Evolutionary conservation across 2,888 invertebrate genomes (phyloP).

Genomic region (Metacarcinus magister): DNA sequence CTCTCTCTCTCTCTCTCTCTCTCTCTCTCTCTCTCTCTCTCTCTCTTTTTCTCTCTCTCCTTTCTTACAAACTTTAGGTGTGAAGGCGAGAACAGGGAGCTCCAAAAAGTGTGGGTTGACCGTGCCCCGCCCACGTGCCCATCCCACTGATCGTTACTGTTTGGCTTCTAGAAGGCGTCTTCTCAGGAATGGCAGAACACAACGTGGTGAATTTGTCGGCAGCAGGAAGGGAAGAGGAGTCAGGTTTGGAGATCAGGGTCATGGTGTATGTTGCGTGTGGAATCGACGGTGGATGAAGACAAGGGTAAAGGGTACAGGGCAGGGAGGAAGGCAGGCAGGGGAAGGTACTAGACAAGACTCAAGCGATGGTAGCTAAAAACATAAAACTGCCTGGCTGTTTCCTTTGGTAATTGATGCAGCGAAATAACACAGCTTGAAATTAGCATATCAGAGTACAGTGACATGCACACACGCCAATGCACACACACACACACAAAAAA

Average conservation of each 20-base stretch:
- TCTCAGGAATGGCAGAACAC: background rate
- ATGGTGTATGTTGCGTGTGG: background rate
- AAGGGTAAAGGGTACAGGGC: background rate
- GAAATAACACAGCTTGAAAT: background rate
- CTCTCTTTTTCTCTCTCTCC: background rate
- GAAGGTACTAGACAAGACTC: background rate
- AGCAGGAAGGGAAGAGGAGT: background rate
- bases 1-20: background rate
- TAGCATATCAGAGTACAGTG: background rate
- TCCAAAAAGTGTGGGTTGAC: background rate
- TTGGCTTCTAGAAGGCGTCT: background rate
- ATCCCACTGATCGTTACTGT: background rate
- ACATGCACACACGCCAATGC: background rate
- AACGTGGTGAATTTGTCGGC: background rate
- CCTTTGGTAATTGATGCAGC: background rate
- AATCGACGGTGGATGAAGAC: background rate
- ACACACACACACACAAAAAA: background rate
- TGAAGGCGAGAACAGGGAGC: background rate
- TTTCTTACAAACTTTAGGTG: background rate
- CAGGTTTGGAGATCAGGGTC: background rate
- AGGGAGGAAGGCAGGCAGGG: background rate
- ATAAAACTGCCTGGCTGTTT: background rate
- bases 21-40: background rate
- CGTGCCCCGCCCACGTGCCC: background rate
- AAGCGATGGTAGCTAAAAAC: background rate